Conservation (phyloP, 1,140 invertebrate genomes). For the Augochlora pura region DNA sequence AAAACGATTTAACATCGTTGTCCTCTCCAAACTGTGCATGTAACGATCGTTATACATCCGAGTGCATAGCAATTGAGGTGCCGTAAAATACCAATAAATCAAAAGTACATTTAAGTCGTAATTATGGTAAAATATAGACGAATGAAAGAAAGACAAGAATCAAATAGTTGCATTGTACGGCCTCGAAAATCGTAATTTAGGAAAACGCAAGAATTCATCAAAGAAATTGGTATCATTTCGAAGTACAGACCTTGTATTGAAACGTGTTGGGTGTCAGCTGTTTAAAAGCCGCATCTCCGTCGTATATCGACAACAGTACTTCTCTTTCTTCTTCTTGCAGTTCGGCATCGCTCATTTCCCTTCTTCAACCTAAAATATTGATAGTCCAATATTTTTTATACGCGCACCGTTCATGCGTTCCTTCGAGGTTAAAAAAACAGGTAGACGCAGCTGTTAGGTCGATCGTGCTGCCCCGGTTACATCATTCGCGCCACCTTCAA, state of each 20-base stretch:
- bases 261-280: conserved; percentile 88
- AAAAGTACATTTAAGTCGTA: neutral
- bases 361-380: neutral
- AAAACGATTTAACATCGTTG: conserved; percentile 89
- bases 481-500: neutral
- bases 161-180: neutral
- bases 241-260: conserved; percentile 91
- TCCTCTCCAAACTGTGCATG: conserved; percentile 90
- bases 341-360: conserved; percentile 83
- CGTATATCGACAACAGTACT: conserved; percentile 95
- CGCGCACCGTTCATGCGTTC: conserved; percentile 25
- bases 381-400: neutral
- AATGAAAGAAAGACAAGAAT: neutral
- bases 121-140: neutral
- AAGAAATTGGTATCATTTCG: neutral
- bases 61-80: neutral
- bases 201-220: neutral
- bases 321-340: conserved; percentile 93
- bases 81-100: neutral
- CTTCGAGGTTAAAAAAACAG: conserved; percentile 20
- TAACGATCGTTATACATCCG: conserved; percentile 12
- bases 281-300: conserved; percentile 94
- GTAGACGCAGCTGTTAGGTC: neutral
- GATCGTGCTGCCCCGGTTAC: conserved; percentile 12
- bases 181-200: neutral